Conservation (phyloP, 1,140 invertebrate species). For the Portunus trituberculatus region DNA sequence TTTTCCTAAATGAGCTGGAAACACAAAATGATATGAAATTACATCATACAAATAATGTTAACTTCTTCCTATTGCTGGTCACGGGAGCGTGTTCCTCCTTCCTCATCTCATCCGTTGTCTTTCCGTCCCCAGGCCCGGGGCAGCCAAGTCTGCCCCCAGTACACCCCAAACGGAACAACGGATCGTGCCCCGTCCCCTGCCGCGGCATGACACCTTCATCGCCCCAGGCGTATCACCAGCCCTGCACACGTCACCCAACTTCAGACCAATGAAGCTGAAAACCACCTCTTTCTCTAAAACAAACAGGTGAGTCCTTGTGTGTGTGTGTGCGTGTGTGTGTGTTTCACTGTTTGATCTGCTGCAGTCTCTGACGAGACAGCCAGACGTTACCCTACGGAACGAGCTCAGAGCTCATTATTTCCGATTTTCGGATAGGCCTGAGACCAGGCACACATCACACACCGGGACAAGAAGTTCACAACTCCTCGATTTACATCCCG, state of each 20-base stretch:
- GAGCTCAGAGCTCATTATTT: too few species aligned
- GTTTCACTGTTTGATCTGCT: too few species aligned
- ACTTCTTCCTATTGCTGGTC: not conserved
- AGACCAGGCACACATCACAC: too few species aligned
- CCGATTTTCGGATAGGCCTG: too few species aligned
- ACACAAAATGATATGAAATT: too few species aligned
- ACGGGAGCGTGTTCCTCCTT: not conserved
- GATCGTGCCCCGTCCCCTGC: conserved; percentile 68
- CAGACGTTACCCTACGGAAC: too few species aligned
- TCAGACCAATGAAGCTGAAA: conserved; percentile 75
- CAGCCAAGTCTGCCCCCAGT: conserved; percentile 72
- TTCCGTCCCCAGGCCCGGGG: conserved; percentile 63
- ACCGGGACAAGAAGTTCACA: too few species aligned
- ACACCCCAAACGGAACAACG: conserved; percentile 73
- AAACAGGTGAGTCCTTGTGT: conserved; percentile 66
- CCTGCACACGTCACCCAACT: conserved; percentile 62
- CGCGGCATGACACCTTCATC: conserved; percentile 73
- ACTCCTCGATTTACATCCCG: too few species aligned
- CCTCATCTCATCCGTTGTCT: not conserved
- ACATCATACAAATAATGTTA: too few species aligned
- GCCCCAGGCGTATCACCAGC: conserved; percentile 69
- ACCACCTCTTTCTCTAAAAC: conserved; percentile 72
- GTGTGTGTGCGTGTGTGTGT: not conserved
- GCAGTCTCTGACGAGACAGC: too few species aligned
- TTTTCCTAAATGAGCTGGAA: too few species aligned